phyloP scores from a whole-genome alignment of 1,140 invertebrate genomes.

The Cotesia typhae region DNA sequence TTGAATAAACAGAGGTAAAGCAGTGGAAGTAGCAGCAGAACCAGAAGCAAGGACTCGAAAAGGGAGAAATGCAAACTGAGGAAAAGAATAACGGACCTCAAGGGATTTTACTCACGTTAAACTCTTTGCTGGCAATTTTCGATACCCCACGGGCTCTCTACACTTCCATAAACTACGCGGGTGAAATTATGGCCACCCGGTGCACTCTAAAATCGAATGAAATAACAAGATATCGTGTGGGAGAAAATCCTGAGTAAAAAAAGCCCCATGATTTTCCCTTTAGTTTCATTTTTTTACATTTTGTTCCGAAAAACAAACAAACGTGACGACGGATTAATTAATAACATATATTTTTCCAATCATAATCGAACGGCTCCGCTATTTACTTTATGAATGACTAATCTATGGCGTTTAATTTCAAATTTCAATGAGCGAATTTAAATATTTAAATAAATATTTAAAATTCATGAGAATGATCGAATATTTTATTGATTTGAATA shows the following conservation, averaged over 20 bases:
- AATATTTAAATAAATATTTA: not conserved
- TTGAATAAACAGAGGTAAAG: not conserved
- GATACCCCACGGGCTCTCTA: conserved; percentile 16
- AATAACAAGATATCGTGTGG: conserved; percentile 22
- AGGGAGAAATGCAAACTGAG: not conserved
- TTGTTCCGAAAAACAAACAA: not conserved
- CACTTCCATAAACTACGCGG: conserved; percentile 18
- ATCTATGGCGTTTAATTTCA: not conserved
- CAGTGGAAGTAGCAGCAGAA: not conserved
- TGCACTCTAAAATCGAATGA: conserved; percentile 28
- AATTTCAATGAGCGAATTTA: conserved; percentile 3
- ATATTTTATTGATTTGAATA: conserved; percentile 14
- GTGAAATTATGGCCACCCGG: conserved; percentile 35
- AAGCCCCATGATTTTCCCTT: not conserved
- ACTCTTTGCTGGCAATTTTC: conserved; percentile 29
- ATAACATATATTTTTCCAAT: conserved; percentile 2
- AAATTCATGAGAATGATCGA: not conserved
- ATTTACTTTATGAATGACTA: conserved; percentile 1
- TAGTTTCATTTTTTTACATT: not conserved
- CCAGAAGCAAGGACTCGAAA: not conserved
- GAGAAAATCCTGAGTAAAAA: not conserved
- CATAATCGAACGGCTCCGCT: not conserved
- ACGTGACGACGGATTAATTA: conserved; percentile 8
- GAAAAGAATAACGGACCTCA: conserved; percentile 9
- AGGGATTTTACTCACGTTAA: conserved; percentile 23